Evolutionary conservation across 2,888 invertebrate species (phyloP).

Genomic region (Lochmaea capreae): DNA sequence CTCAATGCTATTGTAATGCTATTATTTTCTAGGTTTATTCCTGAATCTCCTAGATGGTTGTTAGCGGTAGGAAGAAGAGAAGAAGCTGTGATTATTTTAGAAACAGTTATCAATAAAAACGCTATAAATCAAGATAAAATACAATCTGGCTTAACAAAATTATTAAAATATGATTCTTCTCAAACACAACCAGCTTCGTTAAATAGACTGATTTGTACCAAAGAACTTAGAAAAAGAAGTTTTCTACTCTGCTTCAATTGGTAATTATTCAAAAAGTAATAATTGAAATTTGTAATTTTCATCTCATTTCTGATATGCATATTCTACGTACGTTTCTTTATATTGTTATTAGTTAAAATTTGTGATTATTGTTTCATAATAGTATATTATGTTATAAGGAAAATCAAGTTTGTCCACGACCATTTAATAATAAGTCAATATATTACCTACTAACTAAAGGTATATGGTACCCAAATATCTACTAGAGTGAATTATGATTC

Average conservation of each 20-base stretch:
- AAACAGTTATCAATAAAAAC: slow-evolving; percentile 61
- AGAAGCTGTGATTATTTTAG: slow-evolving; percentile 66
- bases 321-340: no score
- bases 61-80: slow-evolving; percentile 68
- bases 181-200: slow-evolving; percentile 59
- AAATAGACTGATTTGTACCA: slow-evolving; percentile 66
- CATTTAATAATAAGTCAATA: no score
- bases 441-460: no score
- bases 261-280: slow-evolving; percentile 60
- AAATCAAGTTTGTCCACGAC: no score
- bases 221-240: slow-evolving; percentile 68
- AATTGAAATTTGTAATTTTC: neutral
- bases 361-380: no score
- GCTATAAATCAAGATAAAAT: slow-evolving; percentile 49
- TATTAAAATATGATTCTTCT: slow-evolving; percentile 49
- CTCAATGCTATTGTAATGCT: no score
- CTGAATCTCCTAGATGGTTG: slow-evolving; percentile 75
- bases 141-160: slow-evolving; percentile 41
- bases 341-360: no score
- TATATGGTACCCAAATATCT: no score
- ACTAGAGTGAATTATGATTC: no score
- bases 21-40: slow-evolving; percentile 63
- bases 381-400: no score
- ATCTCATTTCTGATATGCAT: neutral
- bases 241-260: slow-evolving; percentile 68